Conservation (phyloP, 2,797 vertebrate genomes). For the Myotis pilosus region DNA sequence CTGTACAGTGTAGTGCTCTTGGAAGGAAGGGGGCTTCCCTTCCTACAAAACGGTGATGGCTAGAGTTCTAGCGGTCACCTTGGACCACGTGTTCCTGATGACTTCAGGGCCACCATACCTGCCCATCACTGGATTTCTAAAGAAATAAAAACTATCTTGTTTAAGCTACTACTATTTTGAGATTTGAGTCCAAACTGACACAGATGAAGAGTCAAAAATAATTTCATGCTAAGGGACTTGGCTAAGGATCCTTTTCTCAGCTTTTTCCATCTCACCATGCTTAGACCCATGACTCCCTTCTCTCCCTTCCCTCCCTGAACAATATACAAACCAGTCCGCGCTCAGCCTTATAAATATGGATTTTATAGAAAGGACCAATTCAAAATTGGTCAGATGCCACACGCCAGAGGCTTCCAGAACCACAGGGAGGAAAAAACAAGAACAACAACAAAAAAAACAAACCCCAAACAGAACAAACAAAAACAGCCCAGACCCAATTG, state of each 20-base stretch:
- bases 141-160: slow-evolving; percentile 37
- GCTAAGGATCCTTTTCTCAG: neutral
- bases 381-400: slow-evolving; percentile 74
- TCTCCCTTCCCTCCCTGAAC: neutral
- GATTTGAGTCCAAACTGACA: slow-evolving; percentile 3
- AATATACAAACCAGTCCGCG: slow-evolving; percentile 66
- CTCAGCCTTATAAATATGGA: slow-evolving; percentile 76
- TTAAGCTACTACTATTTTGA: slow-evolving; percentile 11
- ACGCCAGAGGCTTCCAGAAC: slow-evolving; percentile 71
- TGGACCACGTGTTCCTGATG: neutral
- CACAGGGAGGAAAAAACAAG: slow-evolving; percentile 51
- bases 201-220: slow-evolving; percentile 30
- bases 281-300: neutral
- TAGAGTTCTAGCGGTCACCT: neutral
- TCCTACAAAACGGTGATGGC: neutral
- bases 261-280: neutral
- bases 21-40: neutral
- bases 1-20: neutral
- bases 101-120: neutral
- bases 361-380: slow-evolving; percentile 80
- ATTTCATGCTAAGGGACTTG: neutral
- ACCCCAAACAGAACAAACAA: slow-evolving; percentile 46
- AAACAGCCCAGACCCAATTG: slow-evolving; percentile 45
- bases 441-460: neutral
- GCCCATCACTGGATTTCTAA: neutral